Evolutionary conservation across 2,888 invertebrate species (phyloP).

Genomic region (Griposia aprilina): DNA sequence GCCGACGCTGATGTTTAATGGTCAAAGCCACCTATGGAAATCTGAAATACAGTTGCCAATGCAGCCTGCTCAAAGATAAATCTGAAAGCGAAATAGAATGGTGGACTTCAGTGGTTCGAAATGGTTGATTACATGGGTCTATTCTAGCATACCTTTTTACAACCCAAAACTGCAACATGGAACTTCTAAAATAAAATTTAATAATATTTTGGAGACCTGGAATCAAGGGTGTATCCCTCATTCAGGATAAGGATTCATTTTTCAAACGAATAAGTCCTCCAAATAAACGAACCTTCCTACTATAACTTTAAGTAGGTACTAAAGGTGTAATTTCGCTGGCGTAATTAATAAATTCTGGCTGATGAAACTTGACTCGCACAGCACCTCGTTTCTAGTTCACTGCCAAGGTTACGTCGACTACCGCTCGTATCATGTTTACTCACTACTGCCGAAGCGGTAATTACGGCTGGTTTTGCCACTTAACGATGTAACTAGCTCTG

Average conservation of each 20-base stretch:
- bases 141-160: background rate
- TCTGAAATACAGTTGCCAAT: background rate
- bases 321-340: slow-evolving; percentile 1
- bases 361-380: slow-evolving; percentile 43
- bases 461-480: slow-evolving; percentile 39
- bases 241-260: background rate
- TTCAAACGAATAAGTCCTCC: background rate
- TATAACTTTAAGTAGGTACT: background rate
- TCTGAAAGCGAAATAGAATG: background rate
- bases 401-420: slow-evolving; percentile 75
- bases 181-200: background rate
- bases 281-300: background rate
- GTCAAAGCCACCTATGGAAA: background rate
- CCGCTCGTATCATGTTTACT: slow-evolving; percentile 40
- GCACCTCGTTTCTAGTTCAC: slow-evolving; percentile 71
- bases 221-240: background rate
- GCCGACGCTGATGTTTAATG: background rate
- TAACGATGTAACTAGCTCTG: slow-evolving; percentile 22
- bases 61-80: background rate
- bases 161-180: background rate
- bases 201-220: background rate
- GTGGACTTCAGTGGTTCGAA: background rate
- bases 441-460: slow-evolving; percentile 38
- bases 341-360: slow-evolving; percentile 26
- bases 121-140: background rate